Base-by-base conservation (phyloP, 2,113 vertebrate genomes). In the Forbesichthys papilliferus region DNA sequence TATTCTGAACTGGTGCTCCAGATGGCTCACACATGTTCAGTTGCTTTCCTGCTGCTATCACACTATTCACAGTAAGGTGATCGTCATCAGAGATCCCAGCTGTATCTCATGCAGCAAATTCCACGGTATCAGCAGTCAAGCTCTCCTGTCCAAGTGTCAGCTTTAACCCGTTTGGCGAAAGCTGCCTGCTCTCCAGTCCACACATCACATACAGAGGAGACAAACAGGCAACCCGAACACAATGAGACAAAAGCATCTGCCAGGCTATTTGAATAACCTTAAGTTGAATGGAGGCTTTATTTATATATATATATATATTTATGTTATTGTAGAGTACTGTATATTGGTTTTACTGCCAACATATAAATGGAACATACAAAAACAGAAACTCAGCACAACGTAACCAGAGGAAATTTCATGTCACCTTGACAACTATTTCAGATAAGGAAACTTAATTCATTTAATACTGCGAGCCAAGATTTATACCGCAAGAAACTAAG, bases 1-100 rank as follows among this genome's bases (percentile, higher is more conserved):
- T 79, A 69, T 84, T 84, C 79, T 83, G 73, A 73, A 69, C 53
- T 59, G 80, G 74, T 83, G 84, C 83, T 87, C 89, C 90, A 90
- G 86, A 90, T 90, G 86, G 87, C 81, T 81, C 73, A 83, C 87
- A 90, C 82, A 89, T 92, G 89, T 85, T 87, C 69, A 61, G 78
- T 87, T 81, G 71, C 83, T 84, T 84, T 89, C 87, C 86, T 84
- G 84, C 82, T 88, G 79, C 82, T 86, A 84, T 90, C 83, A 64
- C 68, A 82, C 75, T 80, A 75, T 83, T 82, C 73, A 70, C 75
- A 79, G 87, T 88, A 89, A 90, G 84, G 87, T 87, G 90, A 91
- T 90, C 84, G 79, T 72, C 72, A 59, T 64, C 78, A 66, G 51
- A 73, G 69, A 81, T 85, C 87, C 82, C 80, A 77, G 77, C 84